Percentiles rank a stretch among this genome's conserved stretches.
phyloP scores from a whole-genome alignment of 2,888 invertebrate species.

The Lepidochrysops patricia region DNA sequence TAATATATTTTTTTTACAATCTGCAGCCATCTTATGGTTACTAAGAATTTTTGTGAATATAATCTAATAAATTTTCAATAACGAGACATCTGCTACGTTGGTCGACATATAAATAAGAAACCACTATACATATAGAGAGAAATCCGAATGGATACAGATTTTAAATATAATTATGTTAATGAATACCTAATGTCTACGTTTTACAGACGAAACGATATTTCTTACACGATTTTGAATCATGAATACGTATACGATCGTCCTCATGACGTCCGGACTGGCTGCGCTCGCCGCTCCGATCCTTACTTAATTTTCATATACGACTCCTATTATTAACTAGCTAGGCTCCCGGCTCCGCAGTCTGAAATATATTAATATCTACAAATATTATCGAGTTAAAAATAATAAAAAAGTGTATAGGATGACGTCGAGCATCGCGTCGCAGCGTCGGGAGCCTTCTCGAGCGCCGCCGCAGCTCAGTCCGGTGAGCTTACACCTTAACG shows the following conservation, averaged over 20 bases:
- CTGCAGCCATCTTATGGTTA: conserved; percentile 73
- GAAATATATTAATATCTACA: conserved; percentile 11
- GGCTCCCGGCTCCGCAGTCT: not conserved
- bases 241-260: conserved; percentile 71
- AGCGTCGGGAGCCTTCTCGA: not conserved
- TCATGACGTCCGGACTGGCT: conserved; percentile 20
- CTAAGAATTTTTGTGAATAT: conserved; percentile 64
- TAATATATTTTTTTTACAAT: conserved; percentile 66
- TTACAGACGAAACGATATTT: conserved; percentile 67
- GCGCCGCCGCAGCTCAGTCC: not conserved
- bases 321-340: not conserved
- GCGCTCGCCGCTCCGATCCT: not conserved
- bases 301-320: not conserved
- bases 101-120: conserved; percentile 72
- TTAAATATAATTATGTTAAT: conserved; percentile 72
- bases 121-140: conserved; percentile 75
- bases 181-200: conserved; percentile 66
- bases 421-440: not conserved
- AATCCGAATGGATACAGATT: conserved; percentile 70
- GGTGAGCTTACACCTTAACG: conserved; percentile 7
- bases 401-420: not conserved
- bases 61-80: conserved; percentile 73
- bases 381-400: conserved; percentile 1
- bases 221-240: conserved; percentile 69
- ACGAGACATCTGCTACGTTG: conserved; percentile 72